Evolutionary conservation across 2,113 vertebrate species (phyloP), one percentile per base, ranked within the genome.

Genomic region (Dipodomys merriami): DNA sequence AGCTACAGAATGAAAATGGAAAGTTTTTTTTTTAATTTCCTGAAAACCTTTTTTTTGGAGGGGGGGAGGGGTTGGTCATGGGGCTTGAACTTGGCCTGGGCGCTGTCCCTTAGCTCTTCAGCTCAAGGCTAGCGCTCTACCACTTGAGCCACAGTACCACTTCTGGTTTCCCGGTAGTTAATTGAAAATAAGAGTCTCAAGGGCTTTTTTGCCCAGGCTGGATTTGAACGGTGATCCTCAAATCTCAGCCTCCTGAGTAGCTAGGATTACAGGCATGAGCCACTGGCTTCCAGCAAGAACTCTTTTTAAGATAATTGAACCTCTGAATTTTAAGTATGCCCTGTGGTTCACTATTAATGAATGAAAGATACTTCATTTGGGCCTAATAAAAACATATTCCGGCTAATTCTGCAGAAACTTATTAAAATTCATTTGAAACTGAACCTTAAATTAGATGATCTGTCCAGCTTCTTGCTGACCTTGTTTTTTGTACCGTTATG

Each of bases 1-100:
- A 96, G 84, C 97, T 95, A 90, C 19, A 86, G 74, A 86, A 90
- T 86, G 68, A 71, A n/a, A 96, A 95, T 86, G 94, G 95, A 95
- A 96, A 94, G 81, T 80, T 91, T 95, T 67, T 90, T 93, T 96
- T 57, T 57, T 16, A 92, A 73, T 91, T 96, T 95, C 81, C 62
- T 86, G 92, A 39, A 39, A 39, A 39, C 39, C 39, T 39, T 39
- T 39, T 39, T 39, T 39, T 39, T 39, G 39, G 39, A 5, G 39
- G 39, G 39, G 39, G 39, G 39, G 39, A 6, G 1, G 39, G 39
- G 39, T 39, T 39, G 5, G 39, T 39, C 39, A 39, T 39, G 39
- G 39, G 39, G 39, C 39, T 39, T 39, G 39, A 39, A 39, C 39
- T 39, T 39, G 39, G 39, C 39, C 5, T 39, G 39, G 39, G 39